Percentiles rank a stretch among this genome's conserved stretches.
Evolutionary conservation across 2,113 vertebrate species (phyloP).

Genomic region (Embiotoca jacksoni): DNA sequence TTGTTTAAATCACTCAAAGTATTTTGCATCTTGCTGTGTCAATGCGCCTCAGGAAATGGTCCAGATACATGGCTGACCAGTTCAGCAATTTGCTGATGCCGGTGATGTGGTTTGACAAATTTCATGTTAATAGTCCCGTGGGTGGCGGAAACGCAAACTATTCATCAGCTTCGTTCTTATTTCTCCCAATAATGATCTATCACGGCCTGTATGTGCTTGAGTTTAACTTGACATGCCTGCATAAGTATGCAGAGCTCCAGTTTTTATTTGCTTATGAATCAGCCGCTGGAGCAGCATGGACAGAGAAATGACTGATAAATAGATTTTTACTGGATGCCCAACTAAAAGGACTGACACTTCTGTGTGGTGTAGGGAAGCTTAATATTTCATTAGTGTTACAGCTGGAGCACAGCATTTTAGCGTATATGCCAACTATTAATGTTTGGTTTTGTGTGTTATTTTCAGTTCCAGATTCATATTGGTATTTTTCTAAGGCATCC

Average conservation of each 20-base stretch:
- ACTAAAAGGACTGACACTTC: slow-evolving; percentile 20
- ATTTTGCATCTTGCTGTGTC: slow-evolving; percentile 65
- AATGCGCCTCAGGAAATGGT: slow-evolving; percentile 19
- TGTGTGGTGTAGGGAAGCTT: slow-evolving; percentile 13
- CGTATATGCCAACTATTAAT: neutral
- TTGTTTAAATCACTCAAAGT: slow-evolving; percentile 30
- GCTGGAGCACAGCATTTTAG: slow-evolving; percentile 16
- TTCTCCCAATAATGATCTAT: slow-evolving; percentile 68
- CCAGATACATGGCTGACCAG: slow-evolving; percentile 46
- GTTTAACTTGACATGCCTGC: slow-evolving; percentile 53
- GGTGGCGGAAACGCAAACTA: slow-evolving; percentile 57
- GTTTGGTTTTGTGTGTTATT: slow-evolving; percentile 23
- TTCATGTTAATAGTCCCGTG: slow-evolving; percentile 51
- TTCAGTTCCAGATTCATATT: slow-evolving; percentile 30
- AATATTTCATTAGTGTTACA: slow-evolving; percentile 39
- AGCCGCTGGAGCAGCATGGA: slow-evolving; percentile 43
- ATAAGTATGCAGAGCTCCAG: slow-evolving; percentile 47
- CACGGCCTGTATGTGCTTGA: slow-evolving; percentile 59
- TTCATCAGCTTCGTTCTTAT: slow-evolving; percentile 61
- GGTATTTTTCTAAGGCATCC: slow-evolving; percentile 13
- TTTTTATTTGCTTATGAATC: slow-evolving; percentile 62
- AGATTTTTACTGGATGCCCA: slow-evolving; percentile 42
- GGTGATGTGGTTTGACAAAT: slow-evolving; percentile 53
- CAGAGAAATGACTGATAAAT: slow-evolving; percentile 55
- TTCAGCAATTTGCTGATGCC: slow-evolving; percentile 53